Base-by-base conservation (phyloP, 2,888 invertebrate species). In the Mesorhabditis spiculigera region DNA sequence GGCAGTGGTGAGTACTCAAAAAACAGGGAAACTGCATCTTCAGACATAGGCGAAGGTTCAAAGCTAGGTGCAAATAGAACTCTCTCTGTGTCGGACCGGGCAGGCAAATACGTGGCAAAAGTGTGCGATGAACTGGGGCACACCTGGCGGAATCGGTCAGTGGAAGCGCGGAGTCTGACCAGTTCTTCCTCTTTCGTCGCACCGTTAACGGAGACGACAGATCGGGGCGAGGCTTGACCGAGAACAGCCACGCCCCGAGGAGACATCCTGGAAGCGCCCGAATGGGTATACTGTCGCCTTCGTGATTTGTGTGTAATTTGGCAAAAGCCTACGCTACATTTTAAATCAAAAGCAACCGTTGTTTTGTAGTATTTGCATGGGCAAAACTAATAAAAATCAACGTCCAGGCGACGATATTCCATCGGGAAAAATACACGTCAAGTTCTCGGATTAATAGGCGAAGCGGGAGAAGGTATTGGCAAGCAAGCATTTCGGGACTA, bases 211-310 rank as follows among this genome's bases (percentile, higher is more conserved):
- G 80, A 82, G 67, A 86, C 82, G 66, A 86, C 80, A 16, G 83
- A 83, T 41, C 85, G 76, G 2, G 86, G 86, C 61, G 82, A 82
- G 79, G 69, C 80, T 45, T 75, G 76, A 5, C 76, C 63, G 78
- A 80, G 75, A 82, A 84, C 71, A 83, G 82, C 85, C 84, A 85
- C 50, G 84, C 78, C n/a, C n/a, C 44, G 83, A 82, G 5, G 83
- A 83, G 50, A 78, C 80, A 68, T 85, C 84, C 82, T 84, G n/a
- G 76, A 64, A 75, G 72, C 62, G 61, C 63, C 28, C 68, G 50
- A 41, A 63, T 10, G 41, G 67, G 58, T 45, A 45, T 5, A 65
- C 65, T 43, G 16, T 8, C 5, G 41, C 65, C 42, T 41, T 1
- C 16, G 6, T 16, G 4, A 16, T 5, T 28, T 5, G 28, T 28